Percentiles rank a stretch among this genome's conserved stretches.
phyloP scores from a whole-genome alignment of 2,888 invertebrate species.

The Tenthredo amoena region DNA sequence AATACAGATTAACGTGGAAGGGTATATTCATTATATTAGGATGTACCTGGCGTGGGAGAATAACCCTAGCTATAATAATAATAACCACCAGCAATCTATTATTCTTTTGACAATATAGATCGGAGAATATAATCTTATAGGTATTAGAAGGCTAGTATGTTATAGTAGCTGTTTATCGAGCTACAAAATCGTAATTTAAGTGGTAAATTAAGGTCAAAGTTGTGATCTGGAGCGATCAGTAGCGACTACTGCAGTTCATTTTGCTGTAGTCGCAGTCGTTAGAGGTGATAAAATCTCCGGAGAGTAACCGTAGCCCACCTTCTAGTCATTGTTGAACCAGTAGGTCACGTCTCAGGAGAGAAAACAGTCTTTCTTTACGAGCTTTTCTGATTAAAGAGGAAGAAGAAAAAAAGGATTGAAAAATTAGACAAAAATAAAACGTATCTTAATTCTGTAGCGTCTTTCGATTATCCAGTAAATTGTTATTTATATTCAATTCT shows the following conservation, averaged over 20 bases:
- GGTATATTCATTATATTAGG: too few relatives aligned
- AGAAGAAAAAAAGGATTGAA: neutral
- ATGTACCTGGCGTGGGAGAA: neutral
- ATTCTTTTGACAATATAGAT: constrained; percentile 27
- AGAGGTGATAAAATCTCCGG: constrained; percentile 58
- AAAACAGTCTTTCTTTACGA: constrained; percentile 29
- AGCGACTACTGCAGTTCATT: constrained; percentile 49
- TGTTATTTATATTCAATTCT: neutral
- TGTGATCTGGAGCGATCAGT: constrained; percentile 61
- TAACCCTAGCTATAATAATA: neutral
- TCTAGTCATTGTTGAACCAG: constrained; percentile 20
- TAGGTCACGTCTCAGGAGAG: constrained; percentile 42
- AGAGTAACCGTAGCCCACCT: constrained; percentile 53
- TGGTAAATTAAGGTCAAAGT: constrained; percentile 61
- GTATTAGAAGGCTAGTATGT: neutral
- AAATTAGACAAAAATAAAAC: neutral
- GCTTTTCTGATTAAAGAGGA: neutral
- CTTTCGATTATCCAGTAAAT: neutral
- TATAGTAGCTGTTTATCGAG: neutral
- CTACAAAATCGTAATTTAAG: constrained; percentile 57
- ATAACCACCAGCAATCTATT: neutral
- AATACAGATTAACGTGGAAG: neutral
- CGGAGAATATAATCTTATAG: neutral
- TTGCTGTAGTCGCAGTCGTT: constrained; percentile 57
- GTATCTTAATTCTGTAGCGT: neutral